Conservation (phyloP, 2,888 invertebrate species). For the Caenorhabditis drosophilae region DNA sequence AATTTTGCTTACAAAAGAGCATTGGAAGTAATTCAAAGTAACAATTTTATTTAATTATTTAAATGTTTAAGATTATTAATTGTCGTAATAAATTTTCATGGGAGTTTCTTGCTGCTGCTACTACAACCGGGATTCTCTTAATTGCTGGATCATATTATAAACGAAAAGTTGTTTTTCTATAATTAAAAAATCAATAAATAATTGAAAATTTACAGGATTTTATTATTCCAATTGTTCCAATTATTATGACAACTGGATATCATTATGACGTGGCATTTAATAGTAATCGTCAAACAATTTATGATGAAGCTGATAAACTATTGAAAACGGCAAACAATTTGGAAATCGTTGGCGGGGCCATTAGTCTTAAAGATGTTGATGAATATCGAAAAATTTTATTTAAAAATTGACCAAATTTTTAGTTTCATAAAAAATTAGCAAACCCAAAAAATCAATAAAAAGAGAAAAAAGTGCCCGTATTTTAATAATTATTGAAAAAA, state of each 20-base stretch:
- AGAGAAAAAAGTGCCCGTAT: neutral
- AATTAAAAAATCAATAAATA: neutral
- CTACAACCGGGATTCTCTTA: slow-evolving; percentile 41
- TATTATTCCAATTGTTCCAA: slow-evolving; percentile 54
- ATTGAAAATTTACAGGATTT: slow-evolving; percentile 33
- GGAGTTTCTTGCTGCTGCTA: slow-evolving; percentile 50
- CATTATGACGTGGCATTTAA: slow-evolving; percentile 52
- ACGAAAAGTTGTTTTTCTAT: slow-evolving; percentile 28
- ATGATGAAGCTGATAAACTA: slow-evolving; percentile 36
- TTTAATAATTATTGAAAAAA: neutral
- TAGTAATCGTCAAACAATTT: slow-evolving; percentile 28
- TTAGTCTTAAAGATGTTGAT: slow-evolving; percentile 42
- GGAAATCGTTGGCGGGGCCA: slow-evolving; percentile 25
- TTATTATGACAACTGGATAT: slow-evolving; percentile 55
- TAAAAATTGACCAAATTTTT: neutral
- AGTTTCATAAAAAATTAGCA: neutral
- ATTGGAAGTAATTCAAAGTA: slow-evolving; percentile 39
- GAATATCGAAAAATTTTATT: slow-evolving; percentile 19
- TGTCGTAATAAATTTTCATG: slow-evolving; percentile 44
- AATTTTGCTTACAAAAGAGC: slow-evolving; percentile 42
- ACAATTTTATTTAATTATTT: slow-evolving; percentile 5
- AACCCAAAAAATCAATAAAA: neutral
- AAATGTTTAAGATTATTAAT: slow-evolving; percentile 34
- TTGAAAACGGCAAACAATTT: slow-evolving; percentile 13
- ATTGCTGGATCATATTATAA: slow-evolving; percentile 43